Conservation (phyloP, 2,888 invertebrate species). For the Barypeithes pellucidus region DNA sequence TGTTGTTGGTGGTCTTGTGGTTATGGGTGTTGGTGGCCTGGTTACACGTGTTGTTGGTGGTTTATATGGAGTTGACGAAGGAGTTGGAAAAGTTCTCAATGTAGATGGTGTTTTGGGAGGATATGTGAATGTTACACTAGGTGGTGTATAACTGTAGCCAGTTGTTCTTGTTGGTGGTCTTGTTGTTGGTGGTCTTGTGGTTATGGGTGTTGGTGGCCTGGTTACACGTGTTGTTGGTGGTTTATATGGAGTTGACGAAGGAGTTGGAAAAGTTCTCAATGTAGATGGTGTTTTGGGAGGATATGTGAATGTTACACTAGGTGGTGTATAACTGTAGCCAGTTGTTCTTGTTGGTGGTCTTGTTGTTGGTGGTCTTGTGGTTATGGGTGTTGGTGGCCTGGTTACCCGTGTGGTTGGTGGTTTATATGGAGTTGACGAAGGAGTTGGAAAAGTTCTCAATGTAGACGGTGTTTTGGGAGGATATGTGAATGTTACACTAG, state of each 20-base stretch:
- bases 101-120: neutral
- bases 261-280: neutral
- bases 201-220: neutral
- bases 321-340: neutral
- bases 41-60: neutral
- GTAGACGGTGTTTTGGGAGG: too few species aligned
- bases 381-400: neutral
- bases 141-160: neutral
- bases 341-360: slow-evolving; percentile 1
- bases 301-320: neutral
- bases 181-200: neutral
- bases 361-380: slow-evolving; percentile 3
- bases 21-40: neutral
- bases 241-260: neutral
- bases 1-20: neutral
- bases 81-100: slow-evolving; percentile 8
- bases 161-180: neutral
- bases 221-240: neutral
- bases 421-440: neutral
- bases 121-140: neutral
- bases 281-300: neutral
- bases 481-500: too few species aligned
- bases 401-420: neutral
- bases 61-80: neutral
- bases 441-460: too few species aligned